Percentiles rank a stretch among this genome's conserved stretches.
phyloP scores from a whole-genome alignment of 2,113 vertebrate genomes.

The Lipophrys pholis region DNA sequence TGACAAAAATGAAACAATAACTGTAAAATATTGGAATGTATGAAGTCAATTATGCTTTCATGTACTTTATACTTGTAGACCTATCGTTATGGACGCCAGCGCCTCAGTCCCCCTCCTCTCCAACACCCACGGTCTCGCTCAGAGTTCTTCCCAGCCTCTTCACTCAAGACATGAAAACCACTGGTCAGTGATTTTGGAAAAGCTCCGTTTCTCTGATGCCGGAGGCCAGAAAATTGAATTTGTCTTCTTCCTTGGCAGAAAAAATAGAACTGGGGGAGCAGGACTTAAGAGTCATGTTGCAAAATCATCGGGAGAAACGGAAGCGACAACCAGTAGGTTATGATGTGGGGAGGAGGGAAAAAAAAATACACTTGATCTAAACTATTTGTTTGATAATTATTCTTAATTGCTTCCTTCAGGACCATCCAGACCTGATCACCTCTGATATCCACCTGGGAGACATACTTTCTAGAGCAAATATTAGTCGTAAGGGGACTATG shows the following conservation, averaged over 20 bases:
- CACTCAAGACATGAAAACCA: constrained; percentile 94
- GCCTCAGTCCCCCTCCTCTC: constrained; percentile 84
- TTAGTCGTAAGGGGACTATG: constrained; percentile 90
- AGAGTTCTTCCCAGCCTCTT: constrained; percentile 92
- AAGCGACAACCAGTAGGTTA: constrained; percentile 92
- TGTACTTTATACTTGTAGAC: constrained; percentile 79
- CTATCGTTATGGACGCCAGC: constrained; percentile 88
- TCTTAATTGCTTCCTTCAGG: constrained; percentile 78
- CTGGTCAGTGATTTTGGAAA: constrained; percentile 82
- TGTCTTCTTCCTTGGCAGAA: constrained; percentile 80
- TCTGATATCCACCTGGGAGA: constrained; percentile 93
- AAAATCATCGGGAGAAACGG: constrained; percentile 93
- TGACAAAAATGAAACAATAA: too few species aligned
- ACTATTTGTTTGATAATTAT: not conserved
- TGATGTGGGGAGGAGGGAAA: not conserved
- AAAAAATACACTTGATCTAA: too few species aligned
- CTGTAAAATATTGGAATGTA: too few species aligned
- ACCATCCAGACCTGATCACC: constrained; percentile 93
- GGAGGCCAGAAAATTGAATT: not conserved
- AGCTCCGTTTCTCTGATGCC: not conserved
- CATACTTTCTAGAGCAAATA: constrained; percentile 92
- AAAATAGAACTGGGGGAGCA: constrained; percentile 91
- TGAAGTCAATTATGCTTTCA: too few species aligned
- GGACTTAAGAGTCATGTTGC: constrained; percentile 91
- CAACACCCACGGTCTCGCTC: constrained; percentile 88